Conservation (phyloP, 2,888 invertebrate species). For the Adelphocoris suturalis region DNA sequence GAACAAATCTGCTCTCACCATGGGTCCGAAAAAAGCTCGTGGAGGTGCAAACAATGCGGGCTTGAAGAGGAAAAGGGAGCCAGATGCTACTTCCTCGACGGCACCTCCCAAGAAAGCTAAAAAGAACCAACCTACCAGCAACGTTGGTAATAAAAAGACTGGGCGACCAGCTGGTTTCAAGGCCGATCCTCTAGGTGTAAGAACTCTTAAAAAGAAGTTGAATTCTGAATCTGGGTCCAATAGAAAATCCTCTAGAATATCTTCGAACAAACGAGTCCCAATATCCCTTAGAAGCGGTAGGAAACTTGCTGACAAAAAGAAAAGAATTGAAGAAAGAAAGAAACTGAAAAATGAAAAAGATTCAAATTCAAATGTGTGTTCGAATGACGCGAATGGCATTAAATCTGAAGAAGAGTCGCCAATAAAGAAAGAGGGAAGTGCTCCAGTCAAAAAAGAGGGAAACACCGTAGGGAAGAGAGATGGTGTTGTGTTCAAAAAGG, state of each 20-base stretch:
- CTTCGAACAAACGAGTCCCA: conserved; percentile 45
- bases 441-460: background rate
- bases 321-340: conserved; percentile 48
- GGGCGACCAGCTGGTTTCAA: conserved; percentile 8
- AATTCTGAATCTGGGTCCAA: background rate
- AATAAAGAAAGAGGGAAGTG: conserved; percentile 7
- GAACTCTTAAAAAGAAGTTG: conserved; percentile 40
- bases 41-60: conserved; percentile 21
- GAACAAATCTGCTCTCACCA: conserved; percentile 74
- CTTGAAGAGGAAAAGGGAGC: conserved; percentile 62
- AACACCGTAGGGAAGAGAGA: conserved; percentile 47
- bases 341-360: conserved; percentile 59
- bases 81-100: background rate
- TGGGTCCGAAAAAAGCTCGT: conserved; percentile 69
- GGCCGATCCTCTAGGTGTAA: conserved; percentile 46
- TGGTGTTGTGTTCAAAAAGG: conserved; percentile 6
- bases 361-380: conserved; percentile 12
- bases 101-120: conserved; percentile 62
- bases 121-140: conserved; percentile 1
- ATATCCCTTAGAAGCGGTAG: conserved; percentile 69
- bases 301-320: conserved; percentile 67
- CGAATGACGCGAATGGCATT: conserved; percentile 30
- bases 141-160: conserved; percentile 44
- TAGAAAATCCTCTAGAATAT: conserved; percentile 39
- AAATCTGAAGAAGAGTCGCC: conserved; percentile 15